Base-by-base conservation (phyloP, 2,797 vertebrate genomes). In the Carcharodon carcharias region DNA sequence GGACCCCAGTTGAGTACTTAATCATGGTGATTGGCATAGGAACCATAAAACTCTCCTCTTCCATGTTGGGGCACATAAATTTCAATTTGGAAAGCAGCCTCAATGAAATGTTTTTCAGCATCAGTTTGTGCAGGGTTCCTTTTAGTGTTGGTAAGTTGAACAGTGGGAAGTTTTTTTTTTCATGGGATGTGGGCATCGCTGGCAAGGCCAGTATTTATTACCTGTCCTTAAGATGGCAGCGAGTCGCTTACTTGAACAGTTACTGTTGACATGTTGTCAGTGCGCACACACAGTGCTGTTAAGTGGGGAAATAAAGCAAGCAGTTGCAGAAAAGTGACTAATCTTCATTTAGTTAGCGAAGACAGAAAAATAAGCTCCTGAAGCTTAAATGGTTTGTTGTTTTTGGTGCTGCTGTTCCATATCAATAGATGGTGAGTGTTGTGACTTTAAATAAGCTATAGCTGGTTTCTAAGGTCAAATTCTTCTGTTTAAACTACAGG, bases 401-500 rank as follows among this genome's bases (percentile, higher is more conserved):
- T 77, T 14, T 95, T 58, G 14, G n/a, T 71, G 67, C 31, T 95
- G 67, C 40, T 95, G 94, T 73, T 92, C 14, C 35, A 31, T 77
- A n/a, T 73, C 28, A 73, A 8, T 77, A 35, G 50, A 56, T 95
- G 69, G 31, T 73, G 54, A 69, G 65, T 69, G 40, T 92, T 92
- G 58, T 92, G 26, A 73, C 71, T 73, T 95, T 95, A 69, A 73
- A 56, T 18, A 7, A 28, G 69, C 28, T 65, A 9, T 14, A 14
- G 28, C 45, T 40, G 21, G 16, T 95, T 54, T 40, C 65, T 16
- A 95, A 54, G 31, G 31, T 95, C 18, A 35, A 67, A 21, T 63
- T n/a, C 31, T 94, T 56, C 94, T 54, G 28, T 97, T 98, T 96
- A 96, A 97, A 96, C 97, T 97, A 96, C 97, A 99, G 99, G 98